Conservation (phyloP, 2,797 vertebrate genomes). For the Enteromius argenteus region DNA sequence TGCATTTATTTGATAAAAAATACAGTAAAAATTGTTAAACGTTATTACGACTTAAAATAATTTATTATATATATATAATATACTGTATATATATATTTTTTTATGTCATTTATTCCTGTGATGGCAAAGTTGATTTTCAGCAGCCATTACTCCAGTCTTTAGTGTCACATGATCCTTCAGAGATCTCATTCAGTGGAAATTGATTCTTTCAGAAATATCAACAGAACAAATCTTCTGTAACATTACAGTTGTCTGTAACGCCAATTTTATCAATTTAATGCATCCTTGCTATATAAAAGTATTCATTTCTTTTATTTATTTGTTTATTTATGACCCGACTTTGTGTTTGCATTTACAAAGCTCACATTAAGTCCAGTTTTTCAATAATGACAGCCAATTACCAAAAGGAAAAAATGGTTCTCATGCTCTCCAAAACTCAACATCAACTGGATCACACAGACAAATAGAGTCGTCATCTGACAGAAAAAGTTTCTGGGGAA, state of each 20-base stretch:
- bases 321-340: neutral
- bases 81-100: neutral
- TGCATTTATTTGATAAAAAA: neutral
- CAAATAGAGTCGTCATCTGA: neutral
- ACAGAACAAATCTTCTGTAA: neutral
- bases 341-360: neutral
- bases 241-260: neutral
- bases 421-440: neutral
- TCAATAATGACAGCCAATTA: neutral
- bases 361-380: neutral
- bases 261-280: neutral
- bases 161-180: neutral
- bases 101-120: neutral
- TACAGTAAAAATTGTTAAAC: neutral
- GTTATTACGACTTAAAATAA: neutral
- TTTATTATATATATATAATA: no score
- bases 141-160: neutral
- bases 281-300: neutral
- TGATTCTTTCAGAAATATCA: neutral
- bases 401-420: neutral
- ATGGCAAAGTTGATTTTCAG: neutral
- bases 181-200: neutral
- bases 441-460: neutral
- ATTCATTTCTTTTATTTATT: neutral
- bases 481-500: neutral